Conservation (phyloP, 1,140 invertebrate species). For the Pseudomyrmex gracilis region DNA sequence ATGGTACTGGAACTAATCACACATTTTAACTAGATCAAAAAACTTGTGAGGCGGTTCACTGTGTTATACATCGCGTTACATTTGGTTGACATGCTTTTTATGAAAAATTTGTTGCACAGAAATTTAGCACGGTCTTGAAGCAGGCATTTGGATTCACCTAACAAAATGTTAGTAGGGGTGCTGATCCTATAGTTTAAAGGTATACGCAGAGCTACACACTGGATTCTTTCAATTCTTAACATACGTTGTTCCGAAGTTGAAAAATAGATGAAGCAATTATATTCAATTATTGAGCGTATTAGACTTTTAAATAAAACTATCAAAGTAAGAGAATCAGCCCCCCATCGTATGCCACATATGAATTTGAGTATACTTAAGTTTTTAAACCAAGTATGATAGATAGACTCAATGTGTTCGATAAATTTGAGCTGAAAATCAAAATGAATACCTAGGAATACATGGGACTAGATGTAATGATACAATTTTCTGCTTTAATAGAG, state of each 20-base stretch:
- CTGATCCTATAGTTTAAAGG: neutral
- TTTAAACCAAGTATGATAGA: neutral
- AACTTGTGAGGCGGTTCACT: too few relatives aligned
- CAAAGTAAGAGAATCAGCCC: neutral
- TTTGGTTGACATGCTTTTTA: too few relatives aligned
- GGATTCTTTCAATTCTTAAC: slow-evolving; percentile 16
- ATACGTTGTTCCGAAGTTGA: too few relatives aligned
- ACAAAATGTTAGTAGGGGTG: neutral
- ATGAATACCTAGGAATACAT: neutral
- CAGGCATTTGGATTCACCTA: neutral
- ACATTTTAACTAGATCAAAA: too few relatives aligned
- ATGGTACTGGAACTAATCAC: too few relatives aligned
- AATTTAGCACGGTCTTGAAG: too few relatives aligned
- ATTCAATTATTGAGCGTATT: neutral
- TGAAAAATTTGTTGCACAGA: too few relatives aligned
- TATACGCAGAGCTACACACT: neutral
- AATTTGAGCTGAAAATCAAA: slow-evolving; percentile 4
- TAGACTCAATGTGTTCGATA: neutral
- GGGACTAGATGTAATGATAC: too few relatives aligned
- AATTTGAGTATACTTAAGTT: neutral
- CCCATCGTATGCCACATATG: neutral
- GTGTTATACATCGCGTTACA: too few relatives aligned
- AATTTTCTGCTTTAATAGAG: too few relatives aligned
- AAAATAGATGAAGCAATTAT: slow-evolving; percentile 24
- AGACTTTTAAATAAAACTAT: slow-evolving; percentile 14